These are phyloP conservation scores for Disparrhopalites patrizii DNA, from an alignment of 2,888 invertebrate species.

Conservation along the genomic window DNA sequence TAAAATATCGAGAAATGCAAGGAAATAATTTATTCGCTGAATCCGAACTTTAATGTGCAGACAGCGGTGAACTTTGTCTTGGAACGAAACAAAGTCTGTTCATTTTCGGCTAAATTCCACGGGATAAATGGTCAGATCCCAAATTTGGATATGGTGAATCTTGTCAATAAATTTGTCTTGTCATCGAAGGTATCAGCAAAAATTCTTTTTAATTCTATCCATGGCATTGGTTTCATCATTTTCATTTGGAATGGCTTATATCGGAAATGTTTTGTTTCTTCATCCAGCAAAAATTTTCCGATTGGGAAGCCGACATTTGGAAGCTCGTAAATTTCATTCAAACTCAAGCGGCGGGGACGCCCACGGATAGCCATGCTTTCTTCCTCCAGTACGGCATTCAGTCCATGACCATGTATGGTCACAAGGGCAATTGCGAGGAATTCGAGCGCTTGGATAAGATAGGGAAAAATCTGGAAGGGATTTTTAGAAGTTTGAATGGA, in stretches of 20 bases:
- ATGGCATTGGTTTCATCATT: neutral
- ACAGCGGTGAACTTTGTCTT: slow-evolving; percentile 87
- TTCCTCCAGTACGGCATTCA: slow-evolving; percentile 88
- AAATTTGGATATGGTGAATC: slow-evolving; percentile 93
- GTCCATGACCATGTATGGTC: slow-evolving; percentile 62
- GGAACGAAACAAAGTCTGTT: slow-evolving; percentile 60
- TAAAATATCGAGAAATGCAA: no score
- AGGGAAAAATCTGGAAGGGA: slow-evolving; percentile 74
- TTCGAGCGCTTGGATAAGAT: slow-evolving; percentile 44
- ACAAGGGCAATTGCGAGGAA: slow-evolving; percentile 31
- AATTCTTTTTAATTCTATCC: neutral
- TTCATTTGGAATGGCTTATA: neutral
- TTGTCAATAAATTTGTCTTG: slow-evolving; percentile 81
- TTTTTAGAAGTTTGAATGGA: slow-evolving; percentile 93
- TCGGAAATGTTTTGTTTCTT: neutral
- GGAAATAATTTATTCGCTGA: no score
- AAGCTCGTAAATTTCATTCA: slow-evolving; percentile 50
- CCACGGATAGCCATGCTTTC: slow-evolving; percentile 93
- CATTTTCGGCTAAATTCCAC: slow-evolving; percentile 72
- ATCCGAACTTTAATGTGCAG: no score
- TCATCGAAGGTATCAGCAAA: slow-evolving; percentile 67
- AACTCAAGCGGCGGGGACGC: slow-evolving; percentile 82
- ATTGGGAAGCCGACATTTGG: slow-evolving; percentile 44
- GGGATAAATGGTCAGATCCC: slow-evolving; percentile 96
- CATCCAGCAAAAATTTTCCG: slow-evolving; percentile 38